Evolutionary conservation across 2,888 invertebrate species (phyloP).

Genomic region (Plebejus argus): DNA sequence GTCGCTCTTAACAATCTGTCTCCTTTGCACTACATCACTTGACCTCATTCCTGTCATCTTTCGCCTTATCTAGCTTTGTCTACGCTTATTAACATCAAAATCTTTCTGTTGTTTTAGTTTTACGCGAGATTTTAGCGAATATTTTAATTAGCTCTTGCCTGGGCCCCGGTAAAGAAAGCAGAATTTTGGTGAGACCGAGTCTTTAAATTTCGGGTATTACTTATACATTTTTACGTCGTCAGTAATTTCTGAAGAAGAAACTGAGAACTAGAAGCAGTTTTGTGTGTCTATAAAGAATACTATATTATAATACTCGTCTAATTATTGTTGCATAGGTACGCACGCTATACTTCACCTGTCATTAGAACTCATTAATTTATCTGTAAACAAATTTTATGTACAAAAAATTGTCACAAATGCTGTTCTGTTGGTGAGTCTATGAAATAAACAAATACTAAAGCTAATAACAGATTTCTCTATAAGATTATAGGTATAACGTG

Average conservation of each 20-base stretch:
- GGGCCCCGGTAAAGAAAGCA: neutral
- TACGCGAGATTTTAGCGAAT: neutral
- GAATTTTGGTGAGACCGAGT: neutral
- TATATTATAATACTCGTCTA: too few relatives aligned
- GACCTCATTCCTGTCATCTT: constrained; percentile 39
- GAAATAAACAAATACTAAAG: neutral
- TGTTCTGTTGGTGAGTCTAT: too few relatives aligned
- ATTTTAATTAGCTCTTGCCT: neutral
- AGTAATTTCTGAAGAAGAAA: neutral
- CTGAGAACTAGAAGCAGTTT: too few relatives aligned
- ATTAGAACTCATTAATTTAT: too few relatives aligned
- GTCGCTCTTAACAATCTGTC: constrained; percentile 38
- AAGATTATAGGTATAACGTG: neutral
- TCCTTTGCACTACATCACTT: constrained; percentile 40
- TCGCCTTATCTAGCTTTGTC: constrained; percentile 21
- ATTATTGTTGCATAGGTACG: too few relatives aligned
- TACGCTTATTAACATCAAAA: constrained; percentile 19
- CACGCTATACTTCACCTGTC: too few relatives aligned
- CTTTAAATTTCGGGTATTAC: neutral
- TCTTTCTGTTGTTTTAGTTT: constrained; percentile 15
- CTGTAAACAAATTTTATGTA: too few relatives aligned
- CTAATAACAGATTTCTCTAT: neutral
- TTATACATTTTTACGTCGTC: neutral
- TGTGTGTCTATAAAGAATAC: neutral
- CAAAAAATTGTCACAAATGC: too few relatives aligned